A percentile compares a stretch with the other conserved stretches of the same genome.
phyloP scores from a whole-genome alignment of 2,888 invertebrate genomes.

The Cheilosia vernalis region DNA sequence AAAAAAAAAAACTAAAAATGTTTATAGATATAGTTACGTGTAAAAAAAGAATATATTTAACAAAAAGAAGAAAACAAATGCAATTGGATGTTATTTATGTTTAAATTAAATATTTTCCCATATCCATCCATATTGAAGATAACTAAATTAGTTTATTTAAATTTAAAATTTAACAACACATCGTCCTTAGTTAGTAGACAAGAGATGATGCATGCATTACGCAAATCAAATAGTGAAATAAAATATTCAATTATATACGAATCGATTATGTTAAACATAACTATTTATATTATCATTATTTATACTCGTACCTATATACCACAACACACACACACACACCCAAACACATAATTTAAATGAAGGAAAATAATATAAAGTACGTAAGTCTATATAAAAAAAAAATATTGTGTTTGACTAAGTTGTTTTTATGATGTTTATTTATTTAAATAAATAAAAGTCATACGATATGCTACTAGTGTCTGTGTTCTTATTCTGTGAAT shows the following conservation, averaged over 20 bases:
- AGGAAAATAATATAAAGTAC: conserved; percentile 70
- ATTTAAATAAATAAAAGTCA: conserved; percentile 76
- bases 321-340: conserved; percentile 57
- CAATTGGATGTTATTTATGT: conserved; percentile 76
- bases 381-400: conserved; percentile 42
- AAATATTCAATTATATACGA: conserved; percentile 57
- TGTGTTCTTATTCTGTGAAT: conserved; percentile 4
- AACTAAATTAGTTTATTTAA: conserved; percentile 44
- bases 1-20: conserved; percentile 73
- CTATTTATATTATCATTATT: conserved; percentile 72
- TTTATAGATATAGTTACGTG: conserved; percentile 76
- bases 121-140: conserved; percentile 60
- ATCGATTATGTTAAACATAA: conserved; percentile 73
- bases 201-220: conserved; percentile 22
- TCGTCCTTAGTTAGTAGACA: conserved; percentile 62
- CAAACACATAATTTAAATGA: conserved; percentile 47
- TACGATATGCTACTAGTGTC: conserved; percentile 52
- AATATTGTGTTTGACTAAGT: conserved; percentile 79
- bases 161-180: conserved; percentile 45
- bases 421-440: conserved; percentile 79
- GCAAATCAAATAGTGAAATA: conserved; percentile 34
- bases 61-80: conserved; percentile 74
- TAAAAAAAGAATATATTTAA: conserved; percentile 66
- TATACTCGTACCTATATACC: conserved; percentile 70
- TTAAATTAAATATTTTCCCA: conserved; percentile 73